Base-by-base conservation (phyloP, 2,113 vertebrate genomes). In the Campylomormyrus numenius region DNA sequence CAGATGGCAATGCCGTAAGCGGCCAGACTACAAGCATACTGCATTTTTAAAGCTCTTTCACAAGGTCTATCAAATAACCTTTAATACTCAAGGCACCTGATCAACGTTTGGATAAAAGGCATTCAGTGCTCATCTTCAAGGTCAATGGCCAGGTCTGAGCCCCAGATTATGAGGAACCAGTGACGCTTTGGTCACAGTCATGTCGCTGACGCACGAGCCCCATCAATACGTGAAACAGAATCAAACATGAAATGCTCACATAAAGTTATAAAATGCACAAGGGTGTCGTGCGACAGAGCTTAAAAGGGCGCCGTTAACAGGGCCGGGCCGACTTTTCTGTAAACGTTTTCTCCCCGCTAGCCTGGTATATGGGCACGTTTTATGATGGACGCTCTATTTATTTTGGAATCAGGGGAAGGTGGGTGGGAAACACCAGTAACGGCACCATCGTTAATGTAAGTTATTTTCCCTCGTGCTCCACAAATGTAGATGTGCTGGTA, bases 361-460 rank as follows among this genome's bases (percentile, higher is more conserved):
- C 49, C 1, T 3, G 21, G 5, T 7, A 17, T 53, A 35, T 53
- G 31, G 53, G 50, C 31, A 50, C 31, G 0, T 53, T 53, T 53
- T 21, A 35, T 83, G 49, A 80, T 21, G 27, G 48, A 56, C 77
- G 21, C 45, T 84, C 74, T 19, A 66, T 39, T 89, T 89, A 83
- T 89, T 53, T 89, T 89, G 27, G 74, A 89, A 89, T 45, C 48
- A 80, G 74, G 7, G 48, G 77, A 89, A 83, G 88, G 74, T 27
- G n/a, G 27, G 27, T 24, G 74, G 74, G 31, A 13, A 13, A 52
- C 62, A 70, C 10, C 52, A 56, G 35, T 27, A 56, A 53, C 49
- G 39, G 19, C 27, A 89, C 52, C 10, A 39, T 21, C 35, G 27
- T 83, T 84, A 89, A 84, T 89, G 74, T 10, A 84, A 39, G 74